phyloP scores from a whole-genome alignment of 2,888 invertebrate species.

The Tridacna gigas region DNA sequence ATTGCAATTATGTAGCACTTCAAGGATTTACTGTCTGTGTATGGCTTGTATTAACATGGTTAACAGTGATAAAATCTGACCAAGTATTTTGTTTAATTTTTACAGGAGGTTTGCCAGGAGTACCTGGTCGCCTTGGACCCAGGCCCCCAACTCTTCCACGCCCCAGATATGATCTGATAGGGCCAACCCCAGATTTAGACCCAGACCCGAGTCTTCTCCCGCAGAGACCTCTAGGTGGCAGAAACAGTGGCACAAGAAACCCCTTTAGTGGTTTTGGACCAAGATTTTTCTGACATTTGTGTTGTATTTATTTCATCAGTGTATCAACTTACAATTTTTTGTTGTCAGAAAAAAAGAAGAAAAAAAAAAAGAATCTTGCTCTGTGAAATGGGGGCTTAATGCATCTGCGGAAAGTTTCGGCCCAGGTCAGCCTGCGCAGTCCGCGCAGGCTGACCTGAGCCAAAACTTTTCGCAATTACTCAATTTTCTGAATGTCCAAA shows the following conservation, averaged over 20 bases:
- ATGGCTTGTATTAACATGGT: too few relatives aligned
- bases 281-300: slow-evolving; percentile 50
- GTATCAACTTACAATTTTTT: neutral
- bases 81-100: neutral
- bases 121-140: slow-evolving; percentile 49
- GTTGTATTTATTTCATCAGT: neutral
- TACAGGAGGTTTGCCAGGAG: slow-evolving; percentile 40
- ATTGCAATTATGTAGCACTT: too few relatives aligned
- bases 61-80: neutral
- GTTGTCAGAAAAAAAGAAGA: neutral
- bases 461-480: too few relatives aligned
- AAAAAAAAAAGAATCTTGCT: neutral
- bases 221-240: slow-evolving; percentile 36
- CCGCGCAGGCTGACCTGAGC: too few relatives aligned
- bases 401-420: too few relatives aligned
- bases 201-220: slow-evolving; percentile 60
- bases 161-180: slow-evolving; percentile 62
- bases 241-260: slow-evolving; percentile 34
- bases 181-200: slow-evolving; percentile 52
- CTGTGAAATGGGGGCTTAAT: neutral
- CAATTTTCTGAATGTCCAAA: too few relatives aligned
- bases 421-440: too few relatives aligned
- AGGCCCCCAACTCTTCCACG: slow-evolving; percentile 49
- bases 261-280: slow-evolving; percentile 53
- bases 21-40: too few relatives aligned